Conservation (phyloP, 2,113 vertebrate genomes). For the Naja naja region DNA sequence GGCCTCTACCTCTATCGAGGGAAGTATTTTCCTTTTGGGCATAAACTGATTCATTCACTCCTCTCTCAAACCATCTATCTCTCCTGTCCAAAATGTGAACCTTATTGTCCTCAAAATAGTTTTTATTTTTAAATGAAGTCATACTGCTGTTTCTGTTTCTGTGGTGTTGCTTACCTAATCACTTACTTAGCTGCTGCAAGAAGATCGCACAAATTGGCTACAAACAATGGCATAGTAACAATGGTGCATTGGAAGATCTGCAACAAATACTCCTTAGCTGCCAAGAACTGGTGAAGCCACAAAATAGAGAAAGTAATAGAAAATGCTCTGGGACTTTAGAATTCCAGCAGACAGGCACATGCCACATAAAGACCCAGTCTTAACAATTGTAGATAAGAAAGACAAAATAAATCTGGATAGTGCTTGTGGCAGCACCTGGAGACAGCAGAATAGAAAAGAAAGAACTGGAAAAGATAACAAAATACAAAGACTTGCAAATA, state of each 20-base stretch:
- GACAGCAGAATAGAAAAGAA: background rate
- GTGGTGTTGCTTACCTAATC: background rate
- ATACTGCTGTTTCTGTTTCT: background rate
- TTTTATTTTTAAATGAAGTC: background rate
- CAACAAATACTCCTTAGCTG: background rate
- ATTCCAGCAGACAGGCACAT: background rate
- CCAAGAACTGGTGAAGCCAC: background rate
- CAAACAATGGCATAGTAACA: background rate
- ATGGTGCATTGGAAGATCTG: background rate
- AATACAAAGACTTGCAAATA: background rate
- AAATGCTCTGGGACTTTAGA: background rate
- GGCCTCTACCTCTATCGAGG: background rate
- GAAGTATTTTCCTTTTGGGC: background rate
- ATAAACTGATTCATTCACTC: background rate
- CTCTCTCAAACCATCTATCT: background rate
- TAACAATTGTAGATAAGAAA: background rate
- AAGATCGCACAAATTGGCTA: background rate
- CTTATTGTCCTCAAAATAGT: background rate
- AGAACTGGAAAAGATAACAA: background rate
- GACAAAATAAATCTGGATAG: background rate
- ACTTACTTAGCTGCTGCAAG: background rate
- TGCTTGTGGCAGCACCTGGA: background rate
- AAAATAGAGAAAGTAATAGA: background rate
- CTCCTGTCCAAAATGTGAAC: background rate
- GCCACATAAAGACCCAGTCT: background rate